phyloP scores from a whole-genome alignment of 2,797 vertebrate species.

The Gallinago stenura region DNA sequence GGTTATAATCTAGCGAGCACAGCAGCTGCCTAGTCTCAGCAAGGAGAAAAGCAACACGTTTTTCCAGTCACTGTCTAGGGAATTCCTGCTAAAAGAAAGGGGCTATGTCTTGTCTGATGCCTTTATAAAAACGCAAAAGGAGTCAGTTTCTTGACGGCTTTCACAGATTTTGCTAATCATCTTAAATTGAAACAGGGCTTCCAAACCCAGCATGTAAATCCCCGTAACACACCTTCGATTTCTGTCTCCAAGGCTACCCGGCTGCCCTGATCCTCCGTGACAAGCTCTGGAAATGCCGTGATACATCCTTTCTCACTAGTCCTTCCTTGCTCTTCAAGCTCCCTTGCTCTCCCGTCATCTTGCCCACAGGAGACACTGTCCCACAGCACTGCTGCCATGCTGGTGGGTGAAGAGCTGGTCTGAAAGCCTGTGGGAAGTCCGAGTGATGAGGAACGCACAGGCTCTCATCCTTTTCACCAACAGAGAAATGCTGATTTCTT shows the following conservation, averaged over 20 bases:
- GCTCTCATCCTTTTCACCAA: background rate
- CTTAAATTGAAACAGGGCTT: constrained; percentile 48
- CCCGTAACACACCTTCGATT: constrained; percentile 37
- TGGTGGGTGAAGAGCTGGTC: background rate
- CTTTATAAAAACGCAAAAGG: background rate
- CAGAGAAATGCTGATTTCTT: background rate
- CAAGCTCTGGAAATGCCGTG: background rate
- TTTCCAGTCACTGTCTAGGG: constrained; percentile 27
- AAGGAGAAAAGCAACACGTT: constrained; percentile 38
- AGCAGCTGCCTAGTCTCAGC: constrained; percentile 43
- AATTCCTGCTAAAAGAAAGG: constrained; percentile 38
- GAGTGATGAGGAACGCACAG: background rate
- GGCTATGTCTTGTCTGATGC: background rate
- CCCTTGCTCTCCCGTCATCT: background rate
- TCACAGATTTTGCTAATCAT: constrained; percentile 52
- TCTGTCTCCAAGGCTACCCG: constrained; percentile 57
- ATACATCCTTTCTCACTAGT: background rate
- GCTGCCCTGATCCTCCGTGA: constrained; percentile 32
- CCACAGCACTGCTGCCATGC: background rate
- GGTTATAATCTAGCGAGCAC: constrained; percentile 27
- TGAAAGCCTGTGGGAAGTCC: background rate
- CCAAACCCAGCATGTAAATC: constrained; percentile 52
- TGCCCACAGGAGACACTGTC: accelerated
- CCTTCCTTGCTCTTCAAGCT: background rate
- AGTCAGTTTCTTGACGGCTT: constrained; percentile 40